Evolutionary conservation across 2,113 vertebrate species (phyloP), one percentile per base, ranked within the genome.

Genomic region (Apteryx mantelli): DNA sequence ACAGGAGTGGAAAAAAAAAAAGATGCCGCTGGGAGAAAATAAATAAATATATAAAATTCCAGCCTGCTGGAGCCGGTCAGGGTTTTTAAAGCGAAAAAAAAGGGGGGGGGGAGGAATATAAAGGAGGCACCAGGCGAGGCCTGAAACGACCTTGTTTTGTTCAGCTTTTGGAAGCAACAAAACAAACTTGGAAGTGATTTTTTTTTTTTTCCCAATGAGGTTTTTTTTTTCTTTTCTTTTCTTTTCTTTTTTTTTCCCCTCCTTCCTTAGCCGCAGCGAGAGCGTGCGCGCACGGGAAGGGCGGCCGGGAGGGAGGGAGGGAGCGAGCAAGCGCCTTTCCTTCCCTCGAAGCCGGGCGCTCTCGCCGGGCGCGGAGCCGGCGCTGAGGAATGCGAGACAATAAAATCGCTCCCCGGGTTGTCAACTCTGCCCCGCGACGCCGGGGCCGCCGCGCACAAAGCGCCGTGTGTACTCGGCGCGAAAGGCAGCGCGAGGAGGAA

Each of bases 61-160:
- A 95, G 89, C 28, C 71, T 4, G 60, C 16, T 1, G 1, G 66
- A 93, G 89, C 94, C 82, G 88, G 93, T 28, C 0, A 11, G 86
- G 86, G 75, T 82, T 73, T 85, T 94, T 96, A 93, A 93, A 91
- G 74, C 16, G 25, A 81, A n/a, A 74, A 80, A 32, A 26, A 58
- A 56, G 17, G 30, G 15, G 28, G 13, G 24, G 52, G 22, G 22
- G 28, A 80, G 66, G 40, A 90, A 89, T 86, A 92, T 82, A 96
- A 93, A 96, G 92, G 87, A 95, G 84, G 89, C 71, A 92, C 58
- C 91, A 94, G 87, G 80, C 81, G 2, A 97, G 93, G 85, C 77
- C 79, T 80, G 87, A 64, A 96, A 94, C 86, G 93, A 53, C 92
- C 58, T 63, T 2, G 40, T 96, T 96, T 97, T 93, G 92, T 96